Evolutionary conservation across 2,888 invertebrate genomes (phyloP).

Genomic region (Deilephila elpenor): DNA sequence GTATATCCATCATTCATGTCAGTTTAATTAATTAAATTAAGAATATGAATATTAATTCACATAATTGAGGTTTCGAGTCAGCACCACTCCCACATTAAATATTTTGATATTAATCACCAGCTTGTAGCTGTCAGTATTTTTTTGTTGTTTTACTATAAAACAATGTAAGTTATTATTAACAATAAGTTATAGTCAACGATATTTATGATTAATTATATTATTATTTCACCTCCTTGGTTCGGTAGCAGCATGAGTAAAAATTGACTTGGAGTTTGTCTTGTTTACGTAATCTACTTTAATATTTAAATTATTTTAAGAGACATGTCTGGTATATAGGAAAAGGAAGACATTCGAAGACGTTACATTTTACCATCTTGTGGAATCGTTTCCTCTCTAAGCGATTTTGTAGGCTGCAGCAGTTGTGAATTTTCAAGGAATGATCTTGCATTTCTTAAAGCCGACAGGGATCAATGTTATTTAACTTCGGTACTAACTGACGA

Average conservation of each 20-base stretch:
- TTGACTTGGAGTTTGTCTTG: no score
- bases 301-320: no score
- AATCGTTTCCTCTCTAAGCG: no score
- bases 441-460: no score
- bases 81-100: background rate
- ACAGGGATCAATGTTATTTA: no score
- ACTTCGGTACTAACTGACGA: no score
- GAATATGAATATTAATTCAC: background rate
- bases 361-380: no score
- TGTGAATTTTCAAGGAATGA: no score
- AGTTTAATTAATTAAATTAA: background rate
- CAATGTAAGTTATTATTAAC: background rate
- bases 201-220: background rate
- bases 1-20: slow-evolving; percentile 2
- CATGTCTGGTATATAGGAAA: no score
- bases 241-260: background rate
- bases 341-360: no score
- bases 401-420: no score
- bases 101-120: background rate
- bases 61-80: background rate
- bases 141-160: background rate
- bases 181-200: background rate
- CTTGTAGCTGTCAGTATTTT: background rate
- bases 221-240: background rate
- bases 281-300: no score